A percentile compares a stretch with the other conserved stretches of the same genome.
phyloP scores from a whole-genome alignment of 1,140 invertebrate genomes.

The Pogonomyrmex californicus region DNA sequence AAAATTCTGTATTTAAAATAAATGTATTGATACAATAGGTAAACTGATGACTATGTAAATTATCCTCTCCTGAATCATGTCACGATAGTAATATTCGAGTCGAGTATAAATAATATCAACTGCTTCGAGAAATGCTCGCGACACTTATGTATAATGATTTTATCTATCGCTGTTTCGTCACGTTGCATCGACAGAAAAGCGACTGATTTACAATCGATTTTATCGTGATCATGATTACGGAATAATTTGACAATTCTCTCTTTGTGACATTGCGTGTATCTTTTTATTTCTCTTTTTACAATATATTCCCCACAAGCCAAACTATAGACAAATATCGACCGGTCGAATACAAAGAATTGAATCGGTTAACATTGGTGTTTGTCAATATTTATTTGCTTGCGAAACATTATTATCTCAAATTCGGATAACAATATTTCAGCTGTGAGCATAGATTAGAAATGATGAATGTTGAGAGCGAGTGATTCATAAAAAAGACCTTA shows the following conservation, averaged over 20 bases:
- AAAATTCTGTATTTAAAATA: neutral
- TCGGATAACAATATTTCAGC: neutral
- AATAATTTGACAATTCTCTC: neutral
- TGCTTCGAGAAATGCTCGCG: neutral
- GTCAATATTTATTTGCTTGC: neutral
- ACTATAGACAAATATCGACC: neutral
- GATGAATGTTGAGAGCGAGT: conserved; percentile 66
- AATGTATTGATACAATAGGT: neutral
- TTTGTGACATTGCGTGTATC: neutral
- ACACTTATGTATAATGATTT: conserved; percentile 8
- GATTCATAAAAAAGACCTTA: conserved; percentile 74
- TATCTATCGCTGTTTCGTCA: conserved; percentile 30
- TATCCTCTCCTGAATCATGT: neutral
- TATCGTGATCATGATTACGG: too few species aligned
- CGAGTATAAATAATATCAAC: conserved; percentile 32
- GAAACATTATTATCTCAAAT: neutral
- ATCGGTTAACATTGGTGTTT: neutral
- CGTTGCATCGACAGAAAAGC: conserved; percentile 1
- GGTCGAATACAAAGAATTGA: neutral
- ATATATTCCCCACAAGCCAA: too few species aligned
- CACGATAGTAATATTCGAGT: conserved; percentile 24
- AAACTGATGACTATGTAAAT: neutral
- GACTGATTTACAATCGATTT: neutral
- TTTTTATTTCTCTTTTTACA: too few species aligned
- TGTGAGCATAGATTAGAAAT: conserved; percentile 28